Evolutionary conservation across 2,888 invertebrate species (phyloP), one percentile per base, ranked within the genome.

Genomic region (Calameuta pallipes): DNA sequence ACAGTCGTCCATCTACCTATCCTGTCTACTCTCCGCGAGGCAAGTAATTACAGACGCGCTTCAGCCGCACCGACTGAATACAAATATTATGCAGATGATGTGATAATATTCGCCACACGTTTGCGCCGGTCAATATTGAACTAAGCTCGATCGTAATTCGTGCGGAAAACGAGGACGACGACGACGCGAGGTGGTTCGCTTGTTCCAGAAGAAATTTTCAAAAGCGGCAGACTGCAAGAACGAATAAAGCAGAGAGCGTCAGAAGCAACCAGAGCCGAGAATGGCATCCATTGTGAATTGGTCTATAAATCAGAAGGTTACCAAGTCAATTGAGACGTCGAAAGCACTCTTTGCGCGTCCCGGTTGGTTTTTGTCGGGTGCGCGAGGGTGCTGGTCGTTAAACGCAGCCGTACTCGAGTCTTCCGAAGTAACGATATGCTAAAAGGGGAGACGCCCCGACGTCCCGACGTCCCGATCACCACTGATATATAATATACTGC

Each of bases 81-180:
- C 89, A 84, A 87, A 89, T 89, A 89, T 89, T 89, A 89, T 89
- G 89, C 85, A 89, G 89, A 89, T 89, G 87, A 86, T 87, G 85
- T 88, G 89, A 89, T 89, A 89, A 89, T 89, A 89, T 89, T 89
- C 89, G 89, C 88, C 87, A 89, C 89, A 89, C 89, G 89, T 89
- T 89, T 89, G 87, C 86, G 78, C 84, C 86, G 89, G 89, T 89
- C 89, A 89, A 89, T 89, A 89, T 89, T 89, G 89, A 89, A 87
- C 89, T 87, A 85, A 87, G 89, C 88, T 84, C 83, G 84, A 85
- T 84, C 85, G 87, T 86, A 86, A 87, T 87, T 87, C 85, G 83
- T 83, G 82, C 81, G 83, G 79, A 85, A 86, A 41, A 41, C 41
- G 41, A 41, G 41, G 41, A 41, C 41, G 15, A 15, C 41, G 41